phyloP scores from a whole-genome alignment of 2,113 vertebrate species.

The Psephotus haematonotus region DNA sequence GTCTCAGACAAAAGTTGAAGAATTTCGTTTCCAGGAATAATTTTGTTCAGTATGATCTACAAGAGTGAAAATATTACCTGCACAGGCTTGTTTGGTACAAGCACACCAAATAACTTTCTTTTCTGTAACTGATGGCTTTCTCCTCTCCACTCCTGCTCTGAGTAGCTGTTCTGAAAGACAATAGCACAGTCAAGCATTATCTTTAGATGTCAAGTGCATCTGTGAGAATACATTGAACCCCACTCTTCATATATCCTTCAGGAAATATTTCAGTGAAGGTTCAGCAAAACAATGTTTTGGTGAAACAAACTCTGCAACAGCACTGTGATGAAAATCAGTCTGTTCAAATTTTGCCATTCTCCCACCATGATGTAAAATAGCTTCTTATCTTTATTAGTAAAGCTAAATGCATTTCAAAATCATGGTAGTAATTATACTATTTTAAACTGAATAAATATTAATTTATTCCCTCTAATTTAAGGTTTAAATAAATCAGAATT shows the following conservation, averaged over 20 bases:
- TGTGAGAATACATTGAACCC: background rate
- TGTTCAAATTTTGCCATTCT: background rate
- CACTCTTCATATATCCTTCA: background rate
- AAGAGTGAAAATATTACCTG: background rate
- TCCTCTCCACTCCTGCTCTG: background rate
- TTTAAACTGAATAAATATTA: background rate
- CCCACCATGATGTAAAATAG: background rate
- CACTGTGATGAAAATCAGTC: background rate
- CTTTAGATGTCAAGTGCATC: background rate
- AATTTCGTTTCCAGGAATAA: background rate
- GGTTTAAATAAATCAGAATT: background rate
- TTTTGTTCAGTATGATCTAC: background rate
- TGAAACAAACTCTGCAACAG: background rate
- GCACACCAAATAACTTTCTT: background rate
- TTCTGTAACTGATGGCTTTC: background rate
- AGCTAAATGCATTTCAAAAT: background rate
- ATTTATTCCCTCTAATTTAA: background rate
- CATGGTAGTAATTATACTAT: background rate
- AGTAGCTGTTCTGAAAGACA: background rate
- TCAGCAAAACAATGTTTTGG: background rate
- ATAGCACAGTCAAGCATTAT: background rate
- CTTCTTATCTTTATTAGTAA: background rate
- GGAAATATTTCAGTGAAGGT: background rate
- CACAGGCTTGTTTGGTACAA: background rate
- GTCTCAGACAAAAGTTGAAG: background rate